These are phyloP conservation scores for Rhodophaea formosa DNA, from an alignment of 2,888 invertebrate genomes.

Conservation along the genomic window DNA sequence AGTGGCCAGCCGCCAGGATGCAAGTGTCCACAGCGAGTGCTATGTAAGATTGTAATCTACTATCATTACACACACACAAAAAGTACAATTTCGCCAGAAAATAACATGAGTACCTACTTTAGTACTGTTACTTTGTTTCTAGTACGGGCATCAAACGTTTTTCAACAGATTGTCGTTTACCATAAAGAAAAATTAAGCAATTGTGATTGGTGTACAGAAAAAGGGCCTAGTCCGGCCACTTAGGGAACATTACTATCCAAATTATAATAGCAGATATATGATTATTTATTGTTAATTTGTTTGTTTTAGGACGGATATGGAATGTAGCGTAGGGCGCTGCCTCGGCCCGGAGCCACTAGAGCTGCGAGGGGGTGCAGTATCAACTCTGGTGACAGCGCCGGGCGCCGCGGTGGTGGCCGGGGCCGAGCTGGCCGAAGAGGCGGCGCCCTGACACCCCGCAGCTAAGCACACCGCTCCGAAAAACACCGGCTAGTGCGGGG, in stretches of 20 bases:
- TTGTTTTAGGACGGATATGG: constrained; percentile 68
- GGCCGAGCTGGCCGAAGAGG: constrained; percentile 71
- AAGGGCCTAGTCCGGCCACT: too few species aligned
- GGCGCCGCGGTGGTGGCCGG: constrained; percentile 41
- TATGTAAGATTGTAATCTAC: constrained; percentile 48
- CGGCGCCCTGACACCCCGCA: constrained; percentile 62
- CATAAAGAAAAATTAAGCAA: too few species aligned
- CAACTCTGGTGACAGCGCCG: constrained; percentile 41
- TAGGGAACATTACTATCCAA: too few species aligned
- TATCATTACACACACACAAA: too few species aligned
- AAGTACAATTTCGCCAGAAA: too few species aligned
- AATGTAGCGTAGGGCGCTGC: constrained; percentile 72
- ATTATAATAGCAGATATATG: too few species aligned
- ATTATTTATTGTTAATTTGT: constrained; percentile 6
- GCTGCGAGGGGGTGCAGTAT: constrained; percentile 49
- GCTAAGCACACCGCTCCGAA: constrained; percentile 3
- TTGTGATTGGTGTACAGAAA: too few species aligned
- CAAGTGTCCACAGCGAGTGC: constrained; percentile 60
- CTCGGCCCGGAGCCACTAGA: constrained; percentile 56
- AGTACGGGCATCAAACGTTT: too few species aligned
- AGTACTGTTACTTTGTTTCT: too few species aligned
- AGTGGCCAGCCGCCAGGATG: constrained; percentile 65
- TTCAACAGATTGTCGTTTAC: too few species aligned
- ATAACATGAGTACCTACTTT: too few species aligned
- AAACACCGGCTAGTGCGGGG: not conserved